Conservation (phyloP, 2,797 vertebrate genomes). For the Halcyon chelicuti region DNA sequence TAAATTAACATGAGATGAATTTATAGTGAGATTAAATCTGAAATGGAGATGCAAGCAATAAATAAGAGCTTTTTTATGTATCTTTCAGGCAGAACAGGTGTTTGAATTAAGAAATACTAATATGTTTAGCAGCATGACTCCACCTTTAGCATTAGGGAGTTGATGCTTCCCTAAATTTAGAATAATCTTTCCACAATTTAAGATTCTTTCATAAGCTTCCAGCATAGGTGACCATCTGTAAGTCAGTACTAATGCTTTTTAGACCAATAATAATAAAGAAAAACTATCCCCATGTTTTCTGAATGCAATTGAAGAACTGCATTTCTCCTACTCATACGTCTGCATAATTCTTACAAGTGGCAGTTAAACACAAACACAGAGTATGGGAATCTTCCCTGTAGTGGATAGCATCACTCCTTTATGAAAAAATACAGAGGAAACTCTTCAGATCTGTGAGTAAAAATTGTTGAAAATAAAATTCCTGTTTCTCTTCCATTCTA, state of each 20-base stretch:
- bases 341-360: slow-evolving; percentile 36
- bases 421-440: background rate
- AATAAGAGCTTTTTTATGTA: slow-evolving; percentile 82
- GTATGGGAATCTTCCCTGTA: background rate
- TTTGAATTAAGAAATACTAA: slow-evolving; percentile 86
- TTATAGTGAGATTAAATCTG: slow-evolving; percentile 85
- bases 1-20: slow-evolving; percentile 88
- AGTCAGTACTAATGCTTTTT: slow-evolving; percentile 74
- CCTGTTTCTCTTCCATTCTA: background rate
- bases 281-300: background rate
- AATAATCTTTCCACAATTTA: slow-evolving; percentile 79
- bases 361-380: background rate
- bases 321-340: slow-evolving; percentile 19
- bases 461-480: background rate
- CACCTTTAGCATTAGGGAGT: slow-evolving; percentile 84
- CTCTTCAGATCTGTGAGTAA: background rate
- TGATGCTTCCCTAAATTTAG: slow-evolving; percentile 82
- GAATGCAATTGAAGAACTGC: background rate
- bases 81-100: slow-evolving; percentile 81
- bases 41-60: slow-evolving; percentile 83
- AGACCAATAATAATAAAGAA: slow-evolving; percentile 65
- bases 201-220: slow-evolving; percentile 79
- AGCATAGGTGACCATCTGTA: slow-evolving; percentile 84
- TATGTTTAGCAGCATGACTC: slow-evolving; percentile 84
- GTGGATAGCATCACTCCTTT: background rate